Evolutionary conservation across 2,888 invertebrate genomes (phyloP).

Genomic region (Anorthoa munda): DNA sequence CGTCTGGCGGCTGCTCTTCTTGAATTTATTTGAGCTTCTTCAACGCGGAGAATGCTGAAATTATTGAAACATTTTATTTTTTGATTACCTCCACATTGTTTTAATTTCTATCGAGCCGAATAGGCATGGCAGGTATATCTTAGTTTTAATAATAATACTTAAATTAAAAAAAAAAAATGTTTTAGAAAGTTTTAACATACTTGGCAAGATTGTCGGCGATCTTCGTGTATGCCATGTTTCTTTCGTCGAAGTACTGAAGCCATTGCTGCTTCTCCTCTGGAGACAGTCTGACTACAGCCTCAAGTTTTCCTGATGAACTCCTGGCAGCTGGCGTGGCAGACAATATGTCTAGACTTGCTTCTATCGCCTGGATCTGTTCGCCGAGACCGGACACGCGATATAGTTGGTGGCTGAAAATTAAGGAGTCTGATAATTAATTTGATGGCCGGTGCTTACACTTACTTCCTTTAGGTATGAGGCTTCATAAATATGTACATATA

Average conservation of each 20-base stretch:
- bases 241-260: conserved; percentile 79
- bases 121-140: neutral
- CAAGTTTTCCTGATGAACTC: conserved; percentile 76
- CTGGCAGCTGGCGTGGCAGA: conserved; percentile 76
- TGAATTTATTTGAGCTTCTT: conserved; percentile 76
- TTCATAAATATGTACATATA: no score
- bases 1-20: conserved; percentile 71
- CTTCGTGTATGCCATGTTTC: conserved; percentile 76
- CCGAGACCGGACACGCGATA: conserved; percentile 79
- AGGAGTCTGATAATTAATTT: conserved; percentile 9
- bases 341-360: conserved; percentile 79
- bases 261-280: conserved; percentile 81
- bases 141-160: neutral
- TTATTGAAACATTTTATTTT: conserved; percentile 8
- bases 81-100: neutral
- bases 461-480: neutral
- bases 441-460: neutral
- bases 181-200: conserved; percentile 71
- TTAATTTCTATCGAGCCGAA: neutral
- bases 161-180: no score
- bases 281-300: conserved; percentile 80
- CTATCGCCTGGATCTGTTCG: conserved; percentile 74
- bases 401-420: conserved; percentile 79
- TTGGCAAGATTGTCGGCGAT: conserved; percentile 83
- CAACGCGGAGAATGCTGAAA: conserved; percentile 81